Evolutionary conservation across 2,113 vertebrate genomes (phyloP).

Genomic region (Rhinichthys klamathensis): DNA sequence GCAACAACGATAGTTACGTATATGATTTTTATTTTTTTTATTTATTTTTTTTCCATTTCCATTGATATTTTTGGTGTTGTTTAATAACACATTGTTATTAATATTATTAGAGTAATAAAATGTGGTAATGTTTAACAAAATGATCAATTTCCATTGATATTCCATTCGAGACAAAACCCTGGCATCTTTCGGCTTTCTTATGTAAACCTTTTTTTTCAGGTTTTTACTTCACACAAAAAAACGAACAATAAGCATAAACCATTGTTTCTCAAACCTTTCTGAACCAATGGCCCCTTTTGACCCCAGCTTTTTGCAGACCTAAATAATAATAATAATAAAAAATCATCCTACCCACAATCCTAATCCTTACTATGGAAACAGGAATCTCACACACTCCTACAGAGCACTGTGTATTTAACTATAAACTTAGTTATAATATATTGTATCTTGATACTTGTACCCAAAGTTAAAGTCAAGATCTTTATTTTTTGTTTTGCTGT

Average conservation of each 20-base stretch:
- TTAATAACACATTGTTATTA: not conserved
- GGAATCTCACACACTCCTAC: too few species aligned
- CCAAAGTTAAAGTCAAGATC: not conserved
- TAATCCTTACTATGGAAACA: too few species aligned
- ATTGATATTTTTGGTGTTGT: not conserved
- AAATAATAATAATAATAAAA: too few species aligned
- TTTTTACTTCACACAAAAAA: not conserved
- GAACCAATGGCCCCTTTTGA: too few species aligned
- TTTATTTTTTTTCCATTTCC: not conserved
- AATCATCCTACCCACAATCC: too few species aligned
- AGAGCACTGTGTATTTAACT: too few species aligned
- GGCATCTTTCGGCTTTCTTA: not conserved
- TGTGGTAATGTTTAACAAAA: not conserved
- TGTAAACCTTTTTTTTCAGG: not conserved
- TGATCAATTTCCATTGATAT: not conserved
- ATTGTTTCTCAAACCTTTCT: too few species aligned
- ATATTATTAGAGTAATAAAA: not conserved
- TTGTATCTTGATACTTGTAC: too few species aligned
- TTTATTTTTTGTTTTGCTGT: too few species aligned
- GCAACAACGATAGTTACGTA: not conserved
- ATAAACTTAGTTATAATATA: too few species aligned
- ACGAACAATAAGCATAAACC: not conserved
- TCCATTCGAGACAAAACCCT: not conserved
- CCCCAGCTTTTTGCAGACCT: too few species aligned
- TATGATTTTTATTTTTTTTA: too few species aligned